Percentiles rank a stretch among this genome's conserved stretches.
phyloP scores from a whole-genome alignment of 2,113 vertebrate genomes.

The Aptenodytes forsteri region DNA sequence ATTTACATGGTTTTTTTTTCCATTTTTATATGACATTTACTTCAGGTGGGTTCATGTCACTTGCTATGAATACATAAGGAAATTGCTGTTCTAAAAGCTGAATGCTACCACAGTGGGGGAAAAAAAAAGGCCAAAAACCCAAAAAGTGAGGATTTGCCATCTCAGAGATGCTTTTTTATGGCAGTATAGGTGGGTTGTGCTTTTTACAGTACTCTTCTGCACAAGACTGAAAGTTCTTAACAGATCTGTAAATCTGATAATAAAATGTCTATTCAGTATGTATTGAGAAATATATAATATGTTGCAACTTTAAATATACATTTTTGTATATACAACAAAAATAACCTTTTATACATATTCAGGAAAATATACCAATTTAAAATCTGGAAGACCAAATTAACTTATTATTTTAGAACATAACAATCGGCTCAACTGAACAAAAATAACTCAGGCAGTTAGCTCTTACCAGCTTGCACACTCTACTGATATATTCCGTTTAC shows the following conservation, averaged over 20 bases:
- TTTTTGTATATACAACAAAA: not conserved
- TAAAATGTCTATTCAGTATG: not conserved
- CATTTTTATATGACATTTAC: not conserved
- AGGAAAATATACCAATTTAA: slow-evolving; percentile 58
- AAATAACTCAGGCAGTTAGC: slow-evolving; percentile 77
- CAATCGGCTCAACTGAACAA: slow-evolving; percentile 70
- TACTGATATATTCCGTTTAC: slow-evolving; percentile 63
- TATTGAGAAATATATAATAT: not conserved
- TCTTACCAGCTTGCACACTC: slow-evolving; percentile 72
- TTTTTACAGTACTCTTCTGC: not conserved
- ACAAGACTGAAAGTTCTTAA: not conserved
- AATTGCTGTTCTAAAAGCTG: not conserved
- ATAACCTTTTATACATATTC: slow-evolving; percentile 3
- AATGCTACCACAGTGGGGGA: not conserved
- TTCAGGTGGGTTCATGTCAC: not conserved
- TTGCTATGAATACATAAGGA: not conserved
- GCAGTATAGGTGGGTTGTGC: not conserved
- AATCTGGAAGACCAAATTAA: slow-evolving; percentile 74
- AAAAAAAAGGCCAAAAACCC: fast-evolving
- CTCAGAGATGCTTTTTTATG: not conserved
- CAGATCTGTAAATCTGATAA: not conserved
- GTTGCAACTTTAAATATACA: not conserved
- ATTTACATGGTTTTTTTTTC: fast-evolving
- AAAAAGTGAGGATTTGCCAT: not conserved
- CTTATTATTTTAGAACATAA: slow-evolving; percentile 75